Evolutionary conservation across 1,140 invertebrate genomes (phyloP).

Genomic region (Drosophila takahashii): DNA sequence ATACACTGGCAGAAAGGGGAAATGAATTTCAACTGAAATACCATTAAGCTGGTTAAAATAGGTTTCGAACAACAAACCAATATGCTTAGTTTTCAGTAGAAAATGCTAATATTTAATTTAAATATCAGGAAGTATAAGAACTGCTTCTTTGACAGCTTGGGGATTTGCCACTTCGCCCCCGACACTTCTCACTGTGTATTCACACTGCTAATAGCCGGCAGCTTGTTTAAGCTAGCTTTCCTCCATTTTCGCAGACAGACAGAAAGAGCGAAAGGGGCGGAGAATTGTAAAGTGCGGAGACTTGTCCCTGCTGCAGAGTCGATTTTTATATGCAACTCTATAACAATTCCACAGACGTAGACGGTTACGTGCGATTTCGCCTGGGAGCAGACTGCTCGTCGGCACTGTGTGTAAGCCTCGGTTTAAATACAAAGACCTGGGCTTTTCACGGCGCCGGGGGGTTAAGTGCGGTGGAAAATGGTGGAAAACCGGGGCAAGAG

Average conservation of each 20-base stretch:
- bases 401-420: constrained; percentile 17
- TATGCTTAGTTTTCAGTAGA: no score
- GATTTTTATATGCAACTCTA: constrained; percentile 74
- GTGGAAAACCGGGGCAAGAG: neutral
- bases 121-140: no score
- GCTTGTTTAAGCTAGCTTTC: constrained; percentile 64
- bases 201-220: constrained; percentile 69
- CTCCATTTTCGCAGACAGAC: constrained; percentile 36
- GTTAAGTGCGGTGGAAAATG: neutral
- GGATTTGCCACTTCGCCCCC: neutral
- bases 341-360: constrained; percentile 60
- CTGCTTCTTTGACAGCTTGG: constrained; percentile 1
- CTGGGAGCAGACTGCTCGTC: constrained; percentile 32
- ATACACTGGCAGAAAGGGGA: constrained; percentile 12
- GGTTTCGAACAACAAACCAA: no score
- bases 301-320: constrained; percentile 57
- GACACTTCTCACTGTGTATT: constrained; percentile 36
- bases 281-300: constrained; percentile 28
- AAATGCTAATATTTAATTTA: no score
- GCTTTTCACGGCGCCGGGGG: constrained; percentile 21
- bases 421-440: constrained; percentile 70
- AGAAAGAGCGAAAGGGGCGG: constrained; percentile 18
- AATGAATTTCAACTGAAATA: no score
- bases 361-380: constrained; percentile 71
- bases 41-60: neutral